Evolutionary conservation across 1,140 invertebrate species (phyloP).

Genomic region (Drosophila neocordata): DNA sequence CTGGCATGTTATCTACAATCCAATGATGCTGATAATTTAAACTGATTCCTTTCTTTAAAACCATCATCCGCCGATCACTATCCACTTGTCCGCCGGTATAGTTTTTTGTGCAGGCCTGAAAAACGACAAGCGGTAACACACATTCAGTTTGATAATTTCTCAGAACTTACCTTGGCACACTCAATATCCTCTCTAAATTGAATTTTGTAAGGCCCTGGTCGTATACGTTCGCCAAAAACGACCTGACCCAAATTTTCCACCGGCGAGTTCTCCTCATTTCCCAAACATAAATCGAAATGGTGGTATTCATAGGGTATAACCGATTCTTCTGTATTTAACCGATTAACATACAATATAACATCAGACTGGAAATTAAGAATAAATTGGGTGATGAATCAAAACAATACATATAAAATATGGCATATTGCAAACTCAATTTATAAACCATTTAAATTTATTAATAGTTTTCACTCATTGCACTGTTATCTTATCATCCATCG

Average conservation of each 20-base stretch:
- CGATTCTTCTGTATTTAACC: conserved; percentile 97
- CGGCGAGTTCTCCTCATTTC: conserved; percentile 90
- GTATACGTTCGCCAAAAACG: conserved; percentile 98
- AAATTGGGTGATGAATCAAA: conserved; percentile 16
- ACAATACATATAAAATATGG: neutral
- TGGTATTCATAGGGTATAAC: conserved; percentile 99
- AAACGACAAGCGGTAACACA: neutral
- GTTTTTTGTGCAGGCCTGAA: conserved; percentile 85
- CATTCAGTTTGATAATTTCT: neutral
- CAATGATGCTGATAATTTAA: conserved; percentile 99
- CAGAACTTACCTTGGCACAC: conserved; percentile 85
- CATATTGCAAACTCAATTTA: neutral
- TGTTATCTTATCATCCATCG: neutral
- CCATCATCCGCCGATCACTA: conserved; percentile 88
- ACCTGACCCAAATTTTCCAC: conserved; percentile 99
- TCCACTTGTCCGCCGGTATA: conserved; percentile 88
- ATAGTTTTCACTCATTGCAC: neutral
- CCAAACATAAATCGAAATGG: conserved; percentile 97
- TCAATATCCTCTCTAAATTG: conserved; percentile 88
- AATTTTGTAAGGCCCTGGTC: conserved; percentile 94
- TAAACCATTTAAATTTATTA: neutral
- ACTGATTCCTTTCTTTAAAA: conserved; percentile 95
- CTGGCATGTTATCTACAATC: conserved; percentile 99
- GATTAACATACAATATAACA: conserved; percentile 92
- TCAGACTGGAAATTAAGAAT: conserved; percentile 50